phyloP scores from a whole-genome alignment of 2,888 invertebrate genomes.

The Macaria notata region DNA sequence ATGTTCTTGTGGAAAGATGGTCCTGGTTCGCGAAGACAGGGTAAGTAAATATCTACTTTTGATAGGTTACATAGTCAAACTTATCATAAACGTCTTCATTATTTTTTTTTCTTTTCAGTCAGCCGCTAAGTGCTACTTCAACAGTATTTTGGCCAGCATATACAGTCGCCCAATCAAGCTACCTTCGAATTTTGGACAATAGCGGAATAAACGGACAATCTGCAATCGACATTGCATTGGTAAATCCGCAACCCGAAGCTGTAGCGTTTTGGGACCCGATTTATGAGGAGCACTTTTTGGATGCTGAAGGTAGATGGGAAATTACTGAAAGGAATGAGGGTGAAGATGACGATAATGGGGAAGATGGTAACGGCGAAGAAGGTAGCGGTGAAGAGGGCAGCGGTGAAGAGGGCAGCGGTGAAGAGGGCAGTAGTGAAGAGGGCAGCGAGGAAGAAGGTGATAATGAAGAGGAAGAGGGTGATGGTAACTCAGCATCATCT shows the following conservation, averaged over 20 bases:
- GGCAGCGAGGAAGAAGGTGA: slow-evolving; percentile 27
- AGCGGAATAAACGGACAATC: slow-evolving; percentile 42
- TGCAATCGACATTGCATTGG: slow-evolving; percentile 45
- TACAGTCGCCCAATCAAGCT: slow-evolving; percentile 38
- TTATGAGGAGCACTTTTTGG: slow-evolving; percentile 56
- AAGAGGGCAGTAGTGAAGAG: slow-evolving; percentile 27
- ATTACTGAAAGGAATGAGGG: slow-evolving; percentile 44
- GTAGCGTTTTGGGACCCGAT: slow-evolving; percentile 61
- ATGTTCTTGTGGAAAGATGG: slow-evolving; percentile 67
- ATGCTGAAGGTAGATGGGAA: slow-evolving; percentile 58
- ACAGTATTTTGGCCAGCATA: slow-evolving; percentile 54
- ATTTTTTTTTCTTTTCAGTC: slow-evolving; percentile 45
- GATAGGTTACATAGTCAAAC: not conserved
- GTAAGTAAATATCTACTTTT: slow-evolving; percentile 41
- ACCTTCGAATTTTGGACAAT: slow-evolving; percentile 50
- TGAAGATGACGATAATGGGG: slow-evolving; percentile 26
- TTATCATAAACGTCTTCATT: not conserved
- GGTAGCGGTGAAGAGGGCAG: slow-evolving; percentile 27
- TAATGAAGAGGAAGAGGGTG: slow-evolving; percentile 30
- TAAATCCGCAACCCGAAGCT: slow-evolving; percentile 50
- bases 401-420: slow-evolving; percentile 26
- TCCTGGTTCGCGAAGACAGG: slow-evolving; percentile 68
- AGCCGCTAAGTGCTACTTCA: slow-evolving; percentile 55
- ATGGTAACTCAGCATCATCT: slow-evolving; percentile 52
- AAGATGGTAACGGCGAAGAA: slow-evolving; percentile 22